A percentile compares a stretch with the other conserved stretches of the same genome.
These are phyloP conservation scores for Colaptes auratus DNA, from an alignment of 2,113 vertebrate genomes.

Conservation along the genomic window DNA sequence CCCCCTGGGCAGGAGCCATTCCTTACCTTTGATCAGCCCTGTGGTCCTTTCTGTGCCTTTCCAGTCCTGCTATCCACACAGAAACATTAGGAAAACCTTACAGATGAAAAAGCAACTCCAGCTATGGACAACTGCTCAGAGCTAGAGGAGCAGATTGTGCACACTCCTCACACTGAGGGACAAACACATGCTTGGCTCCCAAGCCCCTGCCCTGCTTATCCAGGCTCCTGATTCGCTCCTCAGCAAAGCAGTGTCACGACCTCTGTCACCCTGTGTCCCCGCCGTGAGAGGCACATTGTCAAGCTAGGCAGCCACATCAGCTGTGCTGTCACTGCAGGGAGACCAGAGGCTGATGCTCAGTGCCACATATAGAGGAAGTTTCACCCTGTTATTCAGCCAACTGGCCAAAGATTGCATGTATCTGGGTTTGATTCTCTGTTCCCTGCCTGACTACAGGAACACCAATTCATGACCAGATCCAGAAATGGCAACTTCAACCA, in stretches of 20 bases:
- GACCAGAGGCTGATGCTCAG: neutral
- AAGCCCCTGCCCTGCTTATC: neutral
- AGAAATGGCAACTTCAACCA: neutral
- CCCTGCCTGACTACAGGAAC: neutral
- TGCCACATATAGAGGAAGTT: neutral
- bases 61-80: neutral
- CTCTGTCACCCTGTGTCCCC: neutral
- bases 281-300: neutral
- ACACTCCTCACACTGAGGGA: neutral
- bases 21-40: neutral
- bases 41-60: neutral
- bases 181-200: neutral
- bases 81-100: neutral
- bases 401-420: neutral
- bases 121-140: neutral
- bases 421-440: neutral
- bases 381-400: neutral
- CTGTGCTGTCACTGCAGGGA: rapidly evolving
- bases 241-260: neutral
- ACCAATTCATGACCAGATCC: neutral
- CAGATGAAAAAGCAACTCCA: neutral
- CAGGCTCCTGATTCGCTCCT: neutral
- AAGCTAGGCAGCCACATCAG: neutral
- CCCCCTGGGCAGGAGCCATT: neutral
- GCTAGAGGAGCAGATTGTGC: neutral